Conservation (phyloP, 2,797 vertebrate genomes). For the Bovichtus variegatus region DNA sequence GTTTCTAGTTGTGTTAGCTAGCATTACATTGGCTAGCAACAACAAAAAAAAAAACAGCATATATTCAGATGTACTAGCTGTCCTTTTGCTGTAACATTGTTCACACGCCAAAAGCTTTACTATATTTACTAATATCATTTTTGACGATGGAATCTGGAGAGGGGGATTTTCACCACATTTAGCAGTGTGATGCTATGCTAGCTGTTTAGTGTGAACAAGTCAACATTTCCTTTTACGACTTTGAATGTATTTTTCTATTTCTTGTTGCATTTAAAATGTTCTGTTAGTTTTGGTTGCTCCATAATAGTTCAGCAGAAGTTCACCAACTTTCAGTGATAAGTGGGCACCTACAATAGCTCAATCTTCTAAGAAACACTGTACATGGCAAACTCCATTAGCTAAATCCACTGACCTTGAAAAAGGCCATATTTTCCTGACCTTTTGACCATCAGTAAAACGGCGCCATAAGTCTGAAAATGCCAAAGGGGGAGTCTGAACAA, state of each 20-base stretch:
- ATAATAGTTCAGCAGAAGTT: conserved; percentile 1
- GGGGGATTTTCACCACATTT: not conserved
- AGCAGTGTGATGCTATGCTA: not conserved
- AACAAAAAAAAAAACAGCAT: too few relatives aligned
- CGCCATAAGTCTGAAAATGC: conserved; percentile 34
- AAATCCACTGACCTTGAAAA: conserved; percentile 39
- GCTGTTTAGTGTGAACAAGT: not conserved
- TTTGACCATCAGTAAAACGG: conserved; percentile 44
- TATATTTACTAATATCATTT: too few relatives aligned
- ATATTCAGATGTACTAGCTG: not conserved
- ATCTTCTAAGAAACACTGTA: conserved; percentile 10
- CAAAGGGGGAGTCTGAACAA: conserved; percentile 42
- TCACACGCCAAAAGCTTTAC: too few relatives aligned
- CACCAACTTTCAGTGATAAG: not conserved
- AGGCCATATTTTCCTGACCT: conserved; percentile 38
- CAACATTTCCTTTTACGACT: not conserved
- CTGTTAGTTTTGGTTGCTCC: too few relatives aligned
- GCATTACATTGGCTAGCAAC: too few relatives aligned
- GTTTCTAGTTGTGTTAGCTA: not conserved
- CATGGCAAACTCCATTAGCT: conserved; percentile 28
- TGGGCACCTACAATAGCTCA: not conserved
- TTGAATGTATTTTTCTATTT: not conserved
- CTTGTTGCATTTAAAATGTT: not conserved
- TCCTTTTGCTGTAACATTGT: not conserved
- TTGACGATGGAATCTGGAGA: too few relatives aligned